A percentile compares a stretch with the other conserved stretches of the same genome.
Conservation (phyloP, 2,113 vertebrate species). For the Pachypanchax playfairii region DNA sequence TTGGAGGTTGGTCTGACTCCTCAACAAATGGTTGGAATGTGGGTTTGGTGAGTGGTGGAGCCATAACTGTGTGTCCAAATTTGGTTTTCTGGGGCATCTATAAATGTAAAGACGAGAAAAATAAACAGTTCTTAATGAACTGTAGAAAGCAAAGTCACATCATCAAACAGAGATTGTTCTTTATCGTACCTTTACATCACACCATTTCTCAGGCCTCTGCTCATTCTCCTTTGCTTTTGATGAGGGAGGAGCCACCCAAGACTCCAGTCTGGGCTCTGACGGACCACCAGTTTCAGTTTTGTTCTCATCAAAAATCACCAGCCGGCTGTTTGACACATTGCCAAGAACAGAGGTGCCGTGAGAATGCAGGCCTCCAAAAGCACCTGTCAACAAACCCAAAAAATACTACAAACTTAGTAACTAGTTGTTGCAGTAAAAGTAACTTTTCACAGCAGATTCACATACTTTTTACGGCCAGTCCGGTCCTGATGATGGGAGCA, state of each 20-base stretch:
- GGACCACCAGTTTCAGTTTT: conserved; percentile 57
- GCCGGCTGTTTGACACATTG: conserved; percentile 63
- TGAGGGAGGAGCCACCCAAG: conserved; percentile 85
- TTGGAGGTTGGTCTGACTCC: conserved; percentile 84
- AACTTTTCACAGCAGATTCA: not conserved
- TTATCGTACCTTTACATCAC: conserved; percentile 82
- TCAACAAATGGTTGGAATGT: conserved; percentile 92
- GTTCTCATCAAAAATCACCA: conserved; percentile 91
- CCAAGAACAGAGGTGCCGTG: conserved; percentile 62
- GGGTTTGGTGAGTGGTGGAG: conserved; percentile 75
- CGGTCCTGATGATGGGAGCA: conserved; percentile 85
- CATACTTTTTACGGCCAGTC: conserved; percentile 82
- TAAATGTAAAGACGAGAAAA: conserved; percentile 8
- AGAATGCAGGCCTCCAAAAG: conserved; percentile 74
- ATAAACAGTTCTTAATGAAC: not conserved
- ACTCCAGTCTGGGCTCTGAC: conserved; percentile 70
- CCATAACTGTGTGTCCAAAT: conserved; percentile 57
- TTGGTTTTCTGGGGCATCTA: conserved; percentile 75
- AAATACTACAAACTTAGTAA: not conserved
- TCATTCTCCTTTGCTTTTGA: conserved; percentile 91
- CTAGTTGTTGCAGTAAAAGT: not conserved
- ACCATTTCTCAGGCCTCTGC: conserved; percentile 85
- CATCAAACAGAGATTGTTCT: not conserved
- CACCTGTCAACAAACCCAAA: conserved; percentile 64
- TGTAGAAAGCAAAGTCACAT: not conserved